Evolutionary conservation across 2,113 vertebrate genomes (phyloP), one percentile per base, ranked within the genome.

Genomic region (Reinhardtius hippoglossoides): DNA sequence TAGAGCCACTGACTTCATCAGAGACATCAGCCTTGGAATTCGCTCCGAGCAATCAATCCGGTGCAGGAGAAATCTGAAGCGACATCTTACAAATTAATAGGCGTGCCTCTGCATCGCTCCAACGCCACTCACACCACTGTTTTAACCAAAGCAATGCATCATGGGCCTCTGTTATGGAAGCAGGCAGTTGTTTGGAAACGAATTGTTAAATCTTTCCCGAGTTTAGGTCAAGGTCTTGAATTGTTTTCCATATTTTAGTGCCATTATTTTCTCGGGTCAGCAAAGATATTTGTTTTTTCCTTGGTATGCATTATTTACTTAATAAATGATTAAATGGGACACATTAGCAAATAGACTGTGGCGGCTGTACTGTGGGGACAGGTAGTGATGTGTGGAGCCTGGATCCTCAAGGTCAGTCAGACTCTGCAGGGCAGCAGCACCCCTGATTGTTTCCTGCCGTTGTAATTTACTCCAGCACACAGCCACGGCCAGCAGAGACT

Each of bases 361-460:
- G 60, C 55, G 27, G 18, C 20, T 21, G 40, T 14, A 27, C 69
- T 67, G 46, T 37, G 16, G 59, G 65, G 65, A 67, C 63, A 80
- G 59, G 56, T 73, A 72, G 70, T 60, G 72, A 57, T 66, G 9
- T 85, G 70, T 76, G 57, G 57, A 42, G 74, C 70, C 78, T 86
- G 66, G 35, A 37, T 78, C 62, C 71, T 87, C 83, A 92, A 92
- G 91, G 91, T 92, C 91, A 89, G 72, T 31, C 15, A 31, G 71
- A 66, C 63, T 69, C 82, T 81, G 74, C 72, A 74, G 84, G 83
- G 76, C 69, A 54, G 75, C 80, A 55, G 71, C 62, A 60, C 50
- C 8, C 3, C 71, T 87, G 88, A 92, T 93, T 92, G 89, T 91
- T 91, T 90, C 88, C 82, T 81, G 74, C 80, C 78, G 75, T 66